Percentiles rank a stretch among this genome's conserved stretches.
Conservation (phyloP, 2,888 invertebrate species). For the Lypha dubia region DNA sequence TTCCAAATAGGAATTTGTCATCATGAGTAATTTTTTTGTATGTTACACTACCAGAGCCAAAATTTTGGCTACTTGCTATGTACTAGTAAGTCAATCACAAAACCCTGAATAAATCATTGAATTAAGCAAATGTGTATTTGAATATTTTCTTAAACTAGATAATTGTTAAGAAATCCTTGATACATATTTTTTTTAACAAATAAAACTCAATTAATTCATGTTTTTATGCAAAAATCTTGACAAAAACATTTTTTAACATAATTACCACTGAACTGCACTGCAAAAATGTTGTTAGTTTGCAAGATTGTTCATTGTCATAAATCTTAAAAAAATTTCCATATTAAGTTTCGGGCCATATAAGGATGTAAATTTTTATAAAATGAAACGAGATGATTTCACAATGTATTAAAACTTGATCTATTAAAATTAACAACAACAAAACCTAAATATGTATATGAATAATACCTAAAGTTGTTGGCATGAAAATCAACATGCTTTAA, state of each 20-base stretch:
- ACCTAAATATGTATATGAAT: neutral
- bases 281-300: constrained; percentile 43
- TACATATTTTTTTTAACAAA: neutral
- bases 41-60: too few relatives aligned
- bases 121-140: too few relatives aligned
- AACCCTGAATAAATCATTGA: too few relatives aligned
- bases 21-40: too few relatives aligned
- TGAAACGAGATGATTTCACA: constrained; percentile 24
- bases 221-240: constrained; percentile 43
- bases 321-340: constrained; percentile 55
- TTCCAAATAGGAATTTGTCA: too few relatives aligned
- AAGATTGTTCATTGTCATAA: constrained; percentile 36
- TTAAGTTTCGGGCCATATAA: constrained; percentile 52
- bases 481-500: constrained; percentile 9
- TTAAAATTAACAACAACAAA: constrained; percentile 27
- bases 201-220: constrained; percentile 6
- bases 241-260: constrained; percentile 19
- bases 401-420: constrained; percentile 49
- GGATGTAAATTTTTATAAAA: constrained; percentile 53
- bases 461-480: constrained; percentile 3
- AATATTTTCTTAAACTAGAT: neutral
- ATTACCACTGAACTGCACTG: constrained; percentile 21
- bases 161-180: neutral
- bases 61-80: too few relatives aligned
- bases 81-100: too few relatives aligned